These are phyloP conservation scores for Lycaena phlaeas DNA, from an alignment of 2,888 invertebrate species.

Conservation along the genomic window DNA sequence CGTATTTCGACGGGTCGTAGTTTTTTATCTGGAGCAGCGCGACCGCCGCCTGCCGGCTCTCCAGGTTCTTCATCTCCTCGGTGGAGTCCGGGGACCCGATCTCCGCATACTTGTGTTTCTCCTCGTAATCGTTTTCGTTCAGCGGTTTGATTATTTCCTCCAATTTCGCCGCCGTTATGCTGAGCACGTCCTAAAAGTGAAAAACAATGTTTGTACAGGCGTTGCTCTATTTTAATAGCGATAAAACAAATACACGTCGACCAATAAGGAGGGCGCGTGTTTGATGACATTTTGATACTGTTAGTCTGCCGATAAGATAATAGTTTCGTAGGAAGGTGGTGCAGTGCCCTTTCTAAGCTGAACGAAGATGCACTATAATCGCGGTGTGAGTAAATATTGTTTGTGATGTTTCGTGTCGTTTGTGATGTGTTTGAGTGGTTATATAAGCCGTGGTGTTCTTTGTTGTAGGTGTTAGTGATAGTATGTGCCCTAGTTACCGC, in stretches of 20 bases:
- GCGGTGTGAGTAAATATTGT: constrained; percentile 42
- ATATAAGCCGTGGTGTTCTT: constrained; percentile 48
- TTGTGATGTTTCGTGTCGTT: constrained; percentile 14
- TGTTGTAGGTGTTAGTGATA: constrained; percentile 65
- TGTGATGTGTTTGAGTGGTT: constrained; percentile 23
- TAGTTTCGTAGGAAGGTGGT: constrained; percentile 42
- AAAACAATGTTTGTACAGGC: constrained; percentile 42
- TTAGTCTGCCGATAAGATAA: constrained; percentile 58
- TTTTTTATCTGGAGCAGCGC: constrained; percentile 67
- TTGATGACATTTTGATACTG: constrained; percentile 46
- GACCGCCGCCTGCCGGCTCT: constrained; percentile 67
- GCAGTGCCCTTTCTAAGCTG: constrained; percentile 48
- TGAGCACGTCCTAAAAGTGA: constrained; percentile 72
- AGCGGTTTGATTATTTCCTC: constrained; percentile 72
- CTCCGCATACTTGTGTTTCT: constrained; percentile 53
- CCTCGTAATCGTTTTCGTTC: constrained; percentile 45
- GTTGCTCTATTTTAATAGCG: constrained; percentile 36
- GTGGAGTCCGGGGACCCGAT: constrained; percentile 66
- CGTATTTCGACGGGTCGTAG: constrained; percentile 64
- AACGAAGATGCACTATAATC: constrained; percentile 51
- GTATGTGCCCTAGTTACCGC: constrained; percentile 48
- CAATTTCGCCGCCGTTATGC: constrained; percentile 71
- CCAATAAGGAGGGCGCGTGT: constrained; percentile 53
- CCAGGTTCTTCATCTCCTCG: constrained; percentile 68
- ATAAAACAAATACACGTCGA: constrained; percentile 49